phyloP scores from a whole-genome alignment of 2,113 vertebrate genomes.

The Nerophis lumbriciformis region DNA sequence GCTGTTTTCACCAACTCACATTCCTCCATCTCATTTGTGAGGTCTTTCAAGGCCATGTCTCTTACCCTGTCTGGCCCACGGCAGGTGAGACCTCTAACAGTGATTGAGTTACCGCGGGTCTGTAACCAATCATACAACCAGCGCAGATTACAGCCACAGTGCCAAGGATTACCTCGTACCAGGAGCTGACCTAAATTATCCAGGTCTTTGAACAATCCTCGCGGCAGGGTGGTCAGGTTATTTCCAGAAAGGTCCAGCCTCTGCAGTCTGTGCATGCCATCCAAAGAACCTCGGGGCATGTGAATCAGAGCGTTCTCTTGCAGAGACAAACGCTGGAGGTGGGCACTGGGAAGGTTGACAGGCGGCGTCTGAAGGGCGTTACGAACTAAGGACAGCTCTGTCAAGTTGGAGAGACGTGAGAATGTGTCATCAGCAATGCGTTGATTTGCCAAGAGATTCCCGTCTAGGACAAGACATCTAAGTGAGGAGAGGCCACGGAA shows the following conservation, averaged over 20 bases:
- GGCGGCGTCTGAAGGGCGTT: constrained; percentile 88
- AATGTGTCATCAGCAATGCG: constrained; percentile 94
- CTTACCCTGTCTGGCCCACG: constrained; percentile 83
- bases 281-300: constrained; percentile 81
- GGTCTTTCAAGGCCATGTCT: constrained; percentile 83
- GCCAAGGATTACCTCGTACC: constrained; percentile 90
- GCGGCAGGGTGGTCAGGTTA: constrained; percentile 86
- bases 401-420: constrained; percentile 85
- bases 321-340: constrained; percentile 82
- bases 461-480: constrained; percentile 86
- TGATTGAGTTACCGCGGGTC: constrained; percentile 77
- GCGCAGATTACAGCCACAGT: constrained; percentile 88
- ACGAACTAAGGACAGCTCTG: constrained; percentile 86
- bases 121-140: constrained; percentile 91
- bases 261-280: constrained; percentile 80
- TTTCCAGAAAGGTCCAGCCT: constrained; percentile 89
- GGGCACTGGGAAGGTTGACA: constrained; percentile 80
- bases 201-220: constrained; percentile 86
- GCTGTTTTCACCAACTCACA: constrained; percentile 77
- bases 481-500: constrained; percentile 84
- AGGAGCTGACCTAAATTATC: constrained; percentile 82
- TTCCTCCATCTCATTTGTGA: constrained; percentile 84
- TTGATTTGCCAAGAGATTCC: constrained; percentile 92
- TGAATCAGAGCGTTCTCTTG: constrained; percentile 91
- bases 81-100: constrained; percentile 85